Conservation (phyloP, 2,797 vertebrate species). For the Hoplostethus mediterraneus region DNA sequence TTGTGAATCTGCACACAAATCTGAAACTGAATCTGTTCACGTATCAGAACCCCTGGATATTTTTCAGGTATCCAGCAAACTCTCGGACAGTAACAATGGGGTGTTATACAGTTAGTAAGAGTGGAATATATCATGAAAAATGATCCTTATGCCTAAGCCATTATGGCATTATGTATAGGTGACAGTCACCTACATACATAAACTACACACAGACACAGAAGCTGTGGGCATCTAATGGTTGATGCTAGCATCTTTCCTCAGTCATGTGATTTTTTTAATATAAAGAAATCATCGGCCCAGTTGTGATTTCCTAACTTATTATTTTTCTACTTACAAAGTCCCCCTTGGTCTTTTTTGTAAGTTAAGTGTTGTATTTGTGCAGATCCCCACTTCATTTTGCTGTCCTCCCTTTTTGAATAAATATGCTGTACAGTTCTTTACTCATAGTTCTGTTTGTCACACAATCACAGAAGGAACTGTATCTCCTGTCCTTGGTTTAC, state of each 20-base stretch:
- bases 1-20: constrained; percentile 30
- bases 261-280: not conserved
- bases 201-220: not conserved
- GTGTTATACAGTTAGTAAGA: constrained; percentile 9
- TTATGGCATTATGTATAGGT: not conserved
- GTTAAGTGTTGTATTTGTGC: constrained; percentile 35
- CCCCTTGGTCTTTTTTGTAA: constrained; percentile 45
- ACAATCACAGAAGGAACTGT: not conserved
- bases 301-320: constrained; percentile 70
- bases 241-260: not conserved
- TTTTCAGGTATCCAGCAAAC: not conserved
- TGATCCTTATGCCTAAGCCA: not conserved
- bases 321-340: constrained; percentile 68
- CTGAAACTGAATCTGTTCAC: not conserved
- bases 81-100: not conserved
- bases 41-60: not conserved
- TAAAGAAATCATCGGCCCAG: constrained; percentile 24
- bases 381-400: constrained; percentile 39
- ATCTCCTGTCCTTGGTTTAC: constrained; percentile 7
- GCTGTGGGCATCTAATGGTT: not conserved
- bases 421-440: constrained; percentile 73
- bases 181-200: constrained; percentile 5
- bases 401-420: constrained; percentile 67
- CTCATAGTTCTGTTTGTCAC: constrained; percentile 2
- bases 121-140: not conserved